Conservation (phyloP, 92 coral and sea anemone genomes). For the Siderastrea radians region DNA sequence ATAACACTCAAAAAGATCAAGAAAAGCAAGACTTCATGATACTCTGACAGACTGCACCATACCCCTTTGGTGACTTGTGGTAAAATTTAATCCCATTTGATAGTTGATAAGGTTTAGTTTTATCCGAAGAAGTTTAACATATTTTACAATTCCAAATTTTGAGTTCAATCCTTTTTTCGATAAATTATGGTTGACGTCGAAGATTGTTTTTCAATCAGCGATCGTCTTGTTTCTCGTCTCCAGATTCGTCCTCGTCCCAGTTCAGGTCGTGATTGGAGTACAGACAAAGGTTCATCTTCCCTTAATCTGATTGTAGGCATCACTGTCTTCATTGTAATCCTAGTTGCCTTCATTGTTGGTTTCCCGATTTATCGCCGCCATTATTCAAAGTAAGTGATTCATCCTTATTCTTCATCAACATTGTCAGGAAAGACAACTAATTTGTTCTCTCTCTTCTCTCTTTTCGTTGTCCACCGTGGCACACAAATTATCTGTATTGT, state of each 20-base stretch:
- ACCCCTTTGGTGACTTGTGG: too few relatives aligned
- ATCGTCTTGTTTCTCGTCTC: neutral
- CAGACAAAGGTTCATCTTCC: neutral
- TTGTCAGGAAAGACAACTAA: neutral
- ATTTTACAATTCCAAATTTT: too few relatives aligned
- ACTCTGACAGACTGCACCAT: too few relatives aligned
- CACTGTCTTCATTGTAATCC: neutral
- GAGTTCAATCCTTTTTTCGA: too few relatives aligned
- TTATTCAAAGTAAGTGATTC: too few relatives aligned
- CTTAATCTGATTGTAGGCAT: neutral
- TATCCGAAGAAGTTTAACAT: too few relatives aligned
- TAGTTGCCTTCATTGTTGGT: neutral
- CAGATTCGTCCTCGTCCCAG: constrained; percentile 9
- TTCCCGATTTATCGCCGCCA: neutral
- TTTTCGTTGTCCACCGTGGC: neutral
- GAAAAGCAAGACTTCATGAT: too few relatives aligned
- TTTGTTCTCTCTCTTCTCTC: neutral
- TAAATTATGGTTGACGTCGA: too few relatives aligned
- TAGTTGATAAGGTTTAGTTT: too few relatives aligned
- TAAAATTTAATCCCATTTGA: too few relatives aligned
- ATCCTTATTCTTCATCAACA: too few relatives aligned
- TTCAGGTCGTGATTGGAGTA: neutral
- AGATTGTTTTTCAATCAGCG: neutral
- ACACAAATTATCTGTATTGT: neutral
- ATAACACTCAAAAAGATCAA: too few relatives aligned